Evolutionary conservation across 2,113 vertebrate genomes (phyloP).

Genomic region (Eubucco bourcierii): DNA sequence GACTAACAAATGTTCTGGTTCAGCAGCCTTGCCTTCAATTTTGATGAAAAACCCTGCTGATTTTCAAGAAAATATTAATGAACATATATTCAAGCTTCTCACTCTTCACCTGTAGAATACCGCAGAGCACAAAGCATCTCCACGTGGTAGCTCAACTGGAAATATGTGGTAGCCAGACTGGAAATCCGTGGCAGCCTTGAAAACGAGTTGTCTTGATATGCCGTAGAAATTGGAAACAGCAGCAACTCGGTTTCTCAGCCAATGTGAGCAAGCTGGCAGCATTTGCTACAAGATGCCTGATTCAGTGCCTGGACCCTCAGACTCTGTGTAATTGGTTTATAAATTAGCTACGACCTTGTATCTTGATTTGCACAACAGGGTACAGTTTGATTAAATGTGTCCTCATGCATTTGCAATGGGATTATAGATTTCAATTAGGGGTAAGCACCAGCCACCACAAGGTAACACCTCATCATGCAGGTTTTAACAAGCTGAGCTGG

Average conservation of each 20-base stretch:
- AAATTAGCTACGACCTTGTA: slow-evolving; percentile 45
- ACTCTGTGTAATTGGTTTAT: slow-evolving; percentile 29
- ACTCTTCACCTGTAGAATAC: slow-evolving; percentile 11
- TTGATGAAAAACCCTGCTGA: not conserved
- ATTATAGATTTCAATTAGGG: slow-evolving; percentile 64
- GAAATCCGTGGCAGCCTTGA: slow-evolving; percentile 18
- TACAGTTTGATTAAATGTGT: slow-evolving; percentile 54
- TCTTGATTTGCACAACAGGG: slow-evolving; percentile 50
- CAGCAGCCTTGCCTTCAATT: slow-evolving; percentile 11
- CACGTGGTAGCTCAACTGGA: slow-evolving; percentile 18
- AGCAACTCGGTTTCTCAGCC: slow-evolving; percentile 39
- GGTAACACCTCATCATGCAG: slow-evolving; percentile 19
- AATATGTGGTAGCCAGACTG: slow-evolving; percentile 20
- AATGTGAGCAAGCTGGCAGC: slow-evolving; percentile 24
- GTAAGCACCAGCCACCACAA: slow-evolving; percentile 6
- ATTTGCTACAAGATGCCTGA: not conserved
- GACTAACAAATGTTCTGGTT: not conserved
- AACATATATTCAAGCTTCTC: slow-evolving; percentile 4
- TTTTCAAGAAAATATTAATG: slow-evolving; percentile 17
- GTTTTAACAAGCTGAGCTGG: slow-evolving; percentile 6
- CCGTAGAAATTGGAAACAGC: slow-evolving; percentile 39
- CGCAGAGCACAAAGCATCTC: slow-evolving; percentile 27
- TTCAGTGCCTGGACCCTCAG: slow-evolving; percentile 8
- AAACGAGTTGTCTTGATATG: slow-evolving; percentile 50
- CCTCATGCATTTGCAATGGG: slow-evolving; percentile 43